phyloP scores from a whole-genome alignment of 2,888 invertebrate genomes.

The Drosophila kokeensis region DNA sequence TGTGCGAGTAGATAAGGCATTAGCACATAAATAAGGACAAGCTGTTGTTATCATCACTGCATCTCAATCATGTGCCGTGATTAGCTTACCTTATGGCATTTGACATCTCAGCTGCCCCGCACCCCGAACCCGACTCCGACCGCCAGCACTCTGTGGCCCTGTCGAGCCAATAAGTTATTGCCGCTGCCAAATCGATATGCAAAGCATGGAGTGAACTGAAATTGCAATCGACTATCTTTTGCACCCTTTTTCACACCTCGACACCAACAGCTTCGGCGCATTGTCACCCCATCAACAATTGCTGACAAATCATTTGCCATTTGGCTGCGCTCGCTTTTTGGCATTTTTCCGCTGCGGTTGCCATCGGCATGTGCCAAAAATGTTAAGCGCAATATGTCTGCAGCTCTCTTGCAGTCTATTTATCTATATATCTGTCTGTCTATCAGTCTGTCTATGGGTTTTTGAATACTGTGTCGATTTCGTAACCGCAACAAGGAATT shows the following conservation, averaged over 20 bases:
- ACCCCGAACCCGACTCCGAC: background rate
- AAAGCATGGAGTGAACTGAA: constrained; percentile 49
- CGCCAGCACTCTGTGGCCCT: background rate
- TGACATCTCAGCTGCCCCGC: background rate
- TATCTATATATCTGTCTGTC: constrained; percentile 14
- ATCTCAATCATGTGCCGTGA: constrained; percentile 42
- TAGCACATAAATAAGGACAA: constrained; percentile 6
- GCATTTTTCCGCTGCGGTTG: constrained; percentile 76
- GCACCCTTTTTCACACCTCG: background rate
- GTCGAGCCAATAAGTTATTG: constrained; percentile 30
- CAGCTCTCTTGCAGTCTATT: constrained; percentile 40
- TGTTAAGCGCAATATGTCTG: constrained; percentile 65
- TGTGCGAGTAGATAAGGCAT: constrained; percentile 2
- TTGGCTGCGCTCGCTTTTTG: constrained; percentile 64
- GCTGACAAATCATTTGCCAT: constrained; percentile 80
- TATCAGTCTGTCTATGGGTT: constrained; percentile 34
- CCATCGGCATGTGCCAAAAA: constrained; percentile 77
- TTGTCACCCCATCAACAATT: constrained; percentile 66
- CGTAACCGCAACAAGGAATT: constrained; percentile 72
- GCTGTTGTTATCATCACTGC: constrained; percentile 39
- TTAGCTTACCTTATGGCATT: constrained; percentile 43
- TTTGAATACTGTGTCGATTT: constrained; percentile 58
- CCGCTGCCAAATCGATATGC: constrained; percentile 53
- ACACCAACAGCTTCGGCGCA: constrained; percentile 11
- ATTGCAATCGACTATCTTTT: constrained; percentile 41